These are phyloP conservation scores for Maniola hyperantus DNA, from an alignment of 2,888 invertebrate genomes.

Conservation along the genomic window DNA sequence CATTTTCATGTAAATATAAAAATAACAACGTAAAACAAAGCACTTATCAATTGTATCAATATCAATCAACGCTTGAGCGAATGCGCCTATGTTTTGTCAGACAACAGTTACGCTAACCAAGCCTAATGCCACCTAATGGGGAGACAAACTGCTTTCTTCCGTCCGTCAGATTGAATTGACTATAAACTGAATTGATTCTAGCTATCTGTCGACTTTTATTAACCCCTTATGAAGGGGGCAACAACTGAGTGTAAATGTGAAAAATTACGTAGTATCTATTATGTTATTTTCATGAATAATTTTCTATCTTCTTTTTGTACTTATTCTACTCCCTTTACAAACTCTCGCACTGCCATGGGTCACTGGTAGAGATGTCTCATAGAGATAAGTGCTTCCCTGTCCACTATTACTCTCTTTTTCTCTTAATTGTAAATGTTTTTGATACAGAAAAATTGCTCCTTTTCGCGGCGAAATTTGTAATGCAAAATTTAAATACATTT, in stretches of 20 bases:
- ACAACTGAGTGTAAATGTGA: constrained; percentile 18
- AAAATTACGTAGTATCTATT: constrained; percentile 5
- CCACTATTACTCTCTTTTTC: too few relatives aligned
- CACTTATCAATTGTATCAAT: constrained; percentile 15
- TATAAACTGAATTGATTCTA: constrained; percentile 44
- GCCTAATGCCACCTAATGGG: constrained; percentile 50
- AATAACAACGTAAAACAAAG: background rate
- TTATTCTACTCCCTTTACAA: too few relatives aligned
- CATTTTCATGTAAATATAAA: too few relatives aligned
- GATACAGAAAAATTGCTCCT: too few relatives aligned
- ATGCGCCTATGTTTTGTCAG: constrained; percentile 68
- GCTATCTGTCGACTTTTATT: constrained; percentile 31
- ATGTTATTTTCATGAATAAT: too few relatives aligned
- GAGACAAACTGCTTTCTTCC: constrained; percentile 59
- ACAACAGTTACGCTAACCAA: constrained; percentile 55
- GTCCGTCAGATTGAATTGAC: constrained; percentile 52
- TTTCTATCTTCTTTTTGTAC: too few relatives aligned
- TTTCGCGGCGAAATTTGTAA: too few relatives aligned
- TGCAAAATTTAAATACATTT: too few relatives aligned
- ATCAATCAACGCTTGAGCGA: constrained; percentile 46
- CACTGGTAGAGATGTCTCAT: too few relatives aligned
- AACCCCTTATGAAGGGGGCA: constrained; percentile 20
- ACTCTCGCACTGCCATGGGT: too few relatives aligned
- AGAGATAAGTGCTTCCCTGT: too few relatives aligned
- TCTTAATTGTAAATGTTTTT: too few relatives aligned